Percentiles rank a stretch among this genome's conserved stretches.
Conservation (phyloP, 92 coral and sea anemone species). For the Galaxea fascicularis region DNA sequence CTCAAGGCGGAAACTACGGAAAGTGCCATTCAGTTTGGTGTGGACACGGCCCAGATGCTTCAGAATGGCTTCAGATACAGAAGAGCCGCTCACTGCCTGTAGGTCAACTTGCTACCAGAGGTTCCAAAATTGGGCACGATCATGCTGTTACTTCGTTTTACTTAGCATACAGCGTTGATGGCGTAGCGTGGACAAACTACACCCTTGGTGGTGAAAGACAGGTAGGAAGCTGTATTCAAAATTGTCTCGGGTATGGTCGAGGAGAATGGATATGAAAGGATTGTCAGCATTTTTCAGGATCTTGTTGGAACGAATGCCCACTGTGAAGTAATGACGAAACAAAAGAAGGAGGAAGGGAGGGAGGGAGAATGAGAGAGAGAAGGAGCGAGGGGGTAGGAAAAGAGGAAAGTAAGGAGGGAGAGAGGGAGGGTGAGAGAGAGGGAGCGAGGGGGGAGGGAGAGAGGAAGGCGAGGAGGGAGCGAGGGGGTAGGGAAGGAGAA, state of each 20-base stretch:
- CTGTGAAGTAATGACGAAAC: no score
- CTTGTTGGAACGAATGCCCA: no score
- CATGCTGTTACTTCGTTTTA: conserved; percentile 21
- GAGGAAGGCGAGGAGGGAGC: no score
- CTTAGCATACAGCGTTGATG: conserved; percentile 30
- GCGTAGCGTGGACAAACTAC: conserved; percentile 25
- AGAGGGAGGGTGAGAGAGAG: no score
- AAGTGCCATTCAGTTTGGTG: conserved; percentile 44
- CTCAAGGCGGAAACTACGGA: not conserved
- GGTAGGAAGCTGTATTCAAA: not conserved
- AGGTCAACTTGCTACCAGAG: not conserved
- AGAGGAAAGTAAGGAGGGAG: no score
- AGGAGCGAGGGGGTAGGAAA: no score
- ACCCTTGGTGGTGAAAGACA: conserved; percentile 31
- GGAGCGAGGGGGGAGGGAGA: no score
- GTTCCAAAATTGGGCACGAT: conserved; percentile 4
- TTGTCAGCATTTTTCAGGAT: no score
- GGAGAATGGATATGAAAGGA: no score
- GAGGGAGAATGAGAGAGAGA: no score
- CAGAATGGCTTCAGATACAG: conserved; percentile 23
- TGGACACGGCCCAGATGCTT: not conserved
- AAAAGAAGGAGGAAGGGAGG: no score
- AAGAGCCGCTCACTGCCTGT: not conserved
- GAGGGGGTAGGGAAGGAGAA: no score
- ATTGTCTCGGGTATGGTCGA: not conserved